Evolutionary conservation across 2,113 vertebrate genomes (phyloP).

Genomic region (Cathartes aura): DNA sequence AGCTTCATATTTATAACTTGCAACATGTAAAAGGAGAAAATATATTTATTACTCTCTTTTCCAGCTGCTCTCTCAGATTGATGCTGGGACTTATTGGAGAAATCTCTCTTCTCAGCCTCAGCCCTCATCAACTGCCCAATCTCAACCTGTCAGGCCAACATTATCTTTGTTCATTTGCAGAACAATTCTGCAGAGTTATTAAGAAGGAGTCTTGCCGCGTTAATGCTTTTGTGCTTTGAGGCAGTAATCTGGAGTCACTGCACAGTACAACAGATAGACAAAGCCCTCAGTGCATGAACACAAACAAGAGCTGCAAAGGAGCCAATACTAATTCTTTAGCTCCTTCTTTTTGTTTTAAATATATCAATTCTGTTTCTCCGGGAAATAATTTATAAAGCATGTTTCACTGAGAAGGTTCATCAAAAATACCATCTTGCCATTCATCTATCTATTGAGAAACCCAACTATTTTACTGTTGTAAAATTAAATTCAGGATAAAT

Average conservation of each 20-base stretch:
- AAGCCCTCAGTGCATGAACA: not conserved
- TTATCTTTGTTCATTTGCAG: not conserved
- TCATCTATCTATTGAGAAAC: not conserved
- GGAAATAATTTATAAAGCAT: not conserved
- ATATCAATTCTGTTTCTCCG: not conserved
- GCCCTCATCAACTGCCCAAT: not conserved
- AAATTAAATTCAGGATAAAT: conserved; percentile 2
- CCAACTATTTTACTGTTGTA: not conserved
- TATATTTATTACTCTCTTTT: not conserved
- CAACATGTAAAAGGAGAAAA: not conserved
- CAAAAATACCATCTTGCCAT: not conserved
- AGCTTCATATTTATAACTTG: not conserved
- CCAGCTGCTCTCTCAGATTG: not conserved
- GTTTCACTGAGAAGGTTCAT: not conserved
- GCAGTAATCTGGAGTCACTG: not conserved
- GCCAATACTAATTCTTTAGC: not conserved
- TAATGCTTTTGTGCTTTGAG: conserved; percentile 31
- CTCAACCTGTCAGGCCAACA: not conserved
- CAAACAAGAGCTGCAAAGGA: not conserved
- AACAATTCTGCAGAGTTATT: not conserved
- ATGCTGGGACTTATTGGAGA: not conserved
- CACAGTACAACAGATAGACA: not conserved
- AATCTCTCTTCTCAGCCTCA: not conserved
- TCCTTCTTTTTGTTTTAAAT: not conserved
- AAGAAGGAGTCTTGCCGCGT: not conserved